phyloP scores from a whole-genome alignment of 1,140 invertebrate species.

The Andricus grossulariae region DNA sequence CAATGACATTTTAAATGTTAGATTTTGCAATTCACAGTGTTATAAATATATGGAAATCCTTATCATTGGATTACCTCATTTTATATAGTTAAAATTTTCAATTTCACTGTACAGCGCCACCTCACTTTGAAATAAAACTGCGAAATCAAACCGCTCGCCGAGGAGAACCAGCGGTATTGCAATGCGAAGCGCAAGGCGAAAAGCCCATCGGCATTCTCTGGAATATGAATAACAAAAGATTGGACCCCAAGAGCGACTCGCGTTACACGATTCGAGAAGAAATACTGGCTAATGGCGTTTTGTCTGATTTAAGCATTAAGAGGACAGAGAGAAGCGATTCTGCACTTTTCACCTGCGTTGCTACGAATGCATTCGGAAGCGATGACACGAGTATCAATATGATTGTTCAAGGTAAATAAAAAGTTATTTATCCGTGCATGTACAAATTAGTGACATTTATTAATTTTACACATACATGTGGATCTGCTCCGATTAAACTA shows the following conservation, averaged over 20 bases:
- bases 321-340: slow-evolving; percentile 93
- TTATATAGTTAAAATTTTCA: slow-evolving; percentile 10
- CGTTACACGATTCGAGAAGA: slow-evolving; percentile 95
- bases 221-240: slow-evolving; percentile 95
- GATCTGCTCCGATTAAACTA: no score
- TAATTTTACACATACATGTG: no score
- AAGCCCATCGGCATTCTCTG: slow-evolving; percentile 96
- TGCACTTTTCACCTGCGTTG: slow-evolving; percentile 94
- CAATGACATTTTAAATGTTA: no score
- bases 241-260: slow-evolving; percentile 90
- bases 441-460: no score
- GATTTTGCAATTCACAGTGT: no score
- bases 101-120: slow-evolving; percentile 83
- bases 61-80: slow-evolving; percentile 1
- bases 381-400: slow-evolving; percentile 97
- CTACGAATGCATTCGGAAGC: slow-evolving; percentile 95
- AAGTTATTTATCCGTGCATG: neutral
- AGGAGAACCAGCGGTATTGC: slow-evolving; percentile 92
- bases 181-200: slow-evolving; percentile 97
- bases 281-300: slow-evolving; percentile 88
- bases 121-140: slow-evolving; percentile 94
- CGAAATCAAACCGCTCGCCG: slow-evolving; percentile 92
- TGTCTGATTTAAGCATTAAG: slow-evolving; percentile 93
- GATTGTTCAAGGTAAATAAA: slow-evolving; percentile 89
- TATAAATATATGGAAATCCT: no score